These are phyloP conservation scores for Nothoprocta pentlandii DNA, from an alignment of 2,113 vertebrate species.

Conservation along the genomic window DNA sequence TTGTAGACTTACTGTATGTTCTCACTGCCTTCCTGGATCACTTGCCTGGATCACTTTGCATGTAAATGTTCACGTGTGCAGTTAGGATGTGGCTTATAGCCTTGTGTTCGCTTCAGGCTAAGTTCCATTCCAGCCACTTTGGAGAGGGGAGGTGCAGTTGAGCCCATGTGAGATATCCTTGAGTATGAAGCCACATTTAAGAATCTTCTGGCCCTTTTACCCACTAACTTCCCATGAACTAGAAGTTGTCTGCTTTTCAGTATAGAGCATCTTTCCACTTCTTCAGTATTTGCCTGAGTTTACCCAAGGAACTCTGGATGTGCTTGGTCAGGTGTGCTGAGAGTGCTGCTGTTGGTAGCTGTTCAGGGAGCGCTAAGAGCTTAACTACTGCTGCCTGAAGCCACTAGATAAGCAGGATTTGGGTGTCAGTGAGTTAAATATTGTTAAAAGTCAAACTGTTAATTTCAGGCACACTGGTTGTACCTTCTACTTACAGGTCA, in stretches of 20 bases:
- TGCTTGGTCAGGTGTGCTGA: not conserved
- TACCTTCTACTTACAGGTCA: not conserved
- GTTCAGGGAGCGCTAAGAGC: not conserved
- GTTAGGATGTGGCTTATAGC: not conserved
- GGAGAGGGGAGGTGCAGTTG: not conserved
- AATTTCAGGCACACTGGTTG: not conserved
- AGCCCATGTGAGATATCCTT: not conserved
- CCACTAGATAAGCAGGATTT: not conserved
- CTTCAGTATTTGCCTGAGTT: accelerated
- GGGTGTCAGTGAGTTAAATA: not conserved
- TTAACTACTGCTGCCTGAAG: not conserved
- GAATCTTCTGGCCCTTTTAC: not conserved
- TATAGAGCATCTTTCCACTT: not conserved
- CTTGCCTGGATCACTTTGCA: not conserved
- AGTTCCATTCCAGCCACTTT: not conserved
- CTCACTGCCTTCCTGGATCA: not conserved
- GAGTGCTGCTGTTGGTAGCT: not conserved
- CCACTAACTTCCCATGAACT: not conserved
- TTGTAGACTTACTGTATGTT: not conserved
- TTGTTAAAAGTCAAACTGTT: not conserved
- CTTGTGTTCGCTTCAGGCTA: not conserved
- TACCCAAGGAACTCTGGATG: not conserved
- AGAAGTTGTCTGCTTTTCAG: not conserved
- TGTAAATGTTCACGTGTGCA: accelerated
- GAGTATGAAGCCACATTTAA: not conserved